Evolutionary conservation across 2,888 invertebrate species (phyloP).

Genomic region (Gastrophysa polygoni): DNA sequence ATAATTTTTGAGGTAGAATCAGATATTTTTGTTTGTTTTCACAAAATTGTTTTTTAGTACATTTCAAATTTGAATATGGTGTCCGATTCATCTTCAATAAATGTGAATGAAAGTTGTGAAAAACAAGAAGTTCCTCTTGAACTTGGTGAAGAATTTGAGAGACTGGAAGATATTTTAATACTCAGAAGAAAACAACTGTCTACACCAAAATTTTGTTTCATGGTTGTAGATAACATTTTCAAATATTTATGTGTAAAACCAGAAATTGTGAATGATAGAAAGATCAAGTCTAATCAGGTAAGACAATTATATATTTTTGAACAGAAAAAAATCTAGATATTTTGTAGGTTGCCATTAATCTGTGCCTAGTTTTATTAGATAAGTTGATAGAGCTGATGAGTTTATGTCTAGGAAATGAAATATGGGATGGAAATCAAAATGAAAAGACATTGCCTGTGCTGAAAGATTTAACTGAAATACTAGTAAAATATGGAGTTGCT

Average conservation of each 20-base stretch:
- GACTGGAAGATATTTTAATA: conserved; percentile 31
- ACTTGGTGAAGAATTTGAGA: conserved; percentile 31
- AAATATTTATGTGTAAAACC: conserved; percentile 50
- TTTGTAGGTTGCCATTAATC: conserved; percentile 62
- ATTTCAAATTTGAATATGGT: conserved; percentile 5
- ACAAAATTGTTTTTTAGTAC: conserved; percentile 12
- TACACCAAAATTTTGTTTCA: conserved; percentile 59
- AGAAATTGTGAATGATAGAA: conserved; percentile 41
- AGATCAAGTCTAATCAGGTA: conserved; percentile 41
- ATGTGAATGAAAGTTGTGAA: conserved; percentile 24
- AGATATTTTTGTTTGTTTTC: neutral
- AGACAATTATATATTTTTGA: neutral
- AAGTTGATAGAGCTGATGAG: conserved; percentile 62
- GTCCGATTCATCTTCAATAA: conserved; percentile 1
- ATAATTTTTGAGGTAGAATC: neutral
- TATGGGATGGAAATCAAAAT: conserved; percentile 63
- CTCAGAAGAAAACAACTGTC: conserved; percentile 58
- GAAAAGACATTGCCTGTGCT: conserved; percentile 60
- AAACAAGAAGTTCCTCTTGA: conserved; percentile 19
- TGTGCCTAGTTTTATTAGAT: conserved; percentile 59
- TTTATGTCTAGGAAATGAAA: conserved; percentile 61
- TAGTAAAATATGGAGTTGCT: conserved; percentile 66
- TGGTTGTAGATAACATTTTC: conserved; percentile 53
- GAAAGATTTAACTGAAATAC: conserved; percentile 62
- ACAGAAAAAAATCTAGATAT: neutral